Base-by-base conservation (phyloP, 2,888 invertebrate species). In the Galeopsomyia nigrocyanea region DNA sequence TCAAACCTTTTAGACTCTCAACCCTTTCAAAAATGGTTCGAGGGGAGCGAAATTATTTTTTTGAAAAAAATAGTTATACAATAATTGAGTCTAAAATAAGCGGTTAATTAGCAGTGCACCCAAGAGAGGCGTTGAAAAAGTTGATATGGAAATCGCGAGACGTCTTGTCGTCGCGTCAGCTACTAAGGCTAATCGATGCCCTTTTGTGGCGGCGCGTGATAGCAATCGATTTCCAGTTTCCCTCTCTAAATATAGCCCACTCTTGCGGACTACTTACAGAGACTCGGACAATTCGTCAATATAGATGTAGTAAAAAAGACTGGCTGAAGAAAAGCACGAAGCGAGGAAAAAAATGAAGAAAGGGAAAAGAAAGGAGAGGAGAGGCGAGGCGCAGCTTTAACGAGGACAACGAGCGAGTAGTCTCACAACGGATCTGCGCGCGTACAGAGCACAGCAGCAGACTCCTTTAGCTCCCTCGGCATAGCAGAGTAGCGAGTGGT, bases 161-260 rank as follows among this genome's bases (percentile, higher is more conserved):
- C 47, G 17, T 51, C 39, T 55, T 68, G 7, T 19, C 39, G 39
- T 5, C 17, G 10, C 62, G 22, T n/a, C 51, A 10, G 39, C 39
- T 6, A 39, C 67, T 62, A 66, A 60, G 64, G 68, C 68, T 72
- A 68, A 72, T 72, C 72, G 72, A 72, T 72, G 68, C 58, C 68
- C 68, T 72, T 68, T 64, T 47, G 47, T 50, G 53, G 62, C 57
- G 65, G 39, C 47, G 51, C 47, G 62, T 53, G 49, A 63, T 17
- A 58, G 39, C 67, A 58, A 72, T 72, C 72, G 68, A 72, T 72
- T 68, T 47, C 66, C 55, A 55, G 68, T 68, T 68, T 63, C 61
- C 53, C 67, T 57, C 68, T 68, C 51, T 64, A 68, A 68, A 68
- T 72, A 72, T 53, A 68, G 72, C 55, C 21, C 51, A 19, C 50